Evolutionary conservation across 2,888 invertebrate species (phyloP).

Genomic region (Nyleta sp.): DNA sequence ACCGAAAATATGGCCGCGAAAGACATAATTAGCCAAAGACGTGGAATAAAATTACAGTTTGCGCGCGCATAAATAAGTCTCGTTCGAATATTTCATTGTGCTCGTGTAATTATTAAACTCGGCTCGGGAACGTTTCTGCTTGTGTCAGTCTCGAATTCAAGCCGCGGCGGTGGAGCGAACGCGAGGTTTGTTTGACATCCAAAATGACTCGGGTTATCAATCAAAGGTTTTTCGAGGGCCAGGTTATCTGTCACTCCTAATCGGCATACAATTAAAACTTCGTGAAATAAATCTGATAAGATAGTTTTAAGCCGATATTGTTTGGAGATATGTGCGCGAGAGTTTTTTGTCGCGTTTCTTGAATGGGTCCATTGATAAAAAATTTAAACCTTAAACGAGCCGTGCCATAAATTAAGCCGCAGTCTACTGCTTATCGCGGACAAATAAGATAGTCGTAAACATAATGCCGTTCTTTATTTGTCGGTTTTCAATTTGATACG

Average conservation of each 20-base stretch:
- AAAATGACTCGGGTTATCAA: constrained; percentile 37
- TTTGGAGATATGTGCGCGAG: too few relatives aligned
- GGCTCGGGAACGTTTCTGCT: constrained; percentile 14
- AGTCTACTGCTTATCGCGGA: too few relatives aligned
- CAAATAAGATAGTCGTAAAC: too few relatives aligned
- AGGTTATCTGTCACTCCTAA: constrained; percentile 20
- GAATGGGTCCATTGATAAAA: too few relatives aligned
- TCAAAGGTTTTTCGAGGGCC: constrained; percentile 40
- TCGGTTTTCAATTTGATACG: too few relatives aligned
- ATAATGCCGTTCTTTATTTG: too few relatives aligned
- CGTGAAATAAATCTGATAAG: constrained; percentile 40
- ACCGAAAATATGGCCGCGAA: constrained; percentile 51
- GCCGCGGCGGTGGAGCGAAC: too few relatives aligned
- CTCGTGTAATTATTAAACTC: constrained; percentile 22
- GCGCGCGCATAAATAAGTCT: constrained; percentile 39
- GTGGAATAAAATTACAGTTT: constrained; percentile 54
- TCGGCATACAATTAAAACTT: constrained; percentile 44
- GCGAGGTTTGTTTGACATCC: constrained; percentile 35
- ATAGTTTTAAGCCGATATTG: constrained; percentile 12
- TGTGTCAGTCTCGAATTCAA: constrained; percentile 19
- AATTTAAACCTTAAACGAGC: too few relatives aligned
- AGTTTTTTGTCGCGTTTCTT: too few relatives aligned
- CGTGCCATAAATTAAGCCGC: too few relatives aligned
- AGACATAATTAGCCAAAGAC: constrained; percentile 49
- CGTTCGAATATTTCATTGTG: constrained; percentile 44